Percentiles rank a stretch among this genome's conserved stretches.
phyloP scores from a whole-genome alignment of 2,113 vertebrate species.

The Macroglossus sobrinus region DNA sequence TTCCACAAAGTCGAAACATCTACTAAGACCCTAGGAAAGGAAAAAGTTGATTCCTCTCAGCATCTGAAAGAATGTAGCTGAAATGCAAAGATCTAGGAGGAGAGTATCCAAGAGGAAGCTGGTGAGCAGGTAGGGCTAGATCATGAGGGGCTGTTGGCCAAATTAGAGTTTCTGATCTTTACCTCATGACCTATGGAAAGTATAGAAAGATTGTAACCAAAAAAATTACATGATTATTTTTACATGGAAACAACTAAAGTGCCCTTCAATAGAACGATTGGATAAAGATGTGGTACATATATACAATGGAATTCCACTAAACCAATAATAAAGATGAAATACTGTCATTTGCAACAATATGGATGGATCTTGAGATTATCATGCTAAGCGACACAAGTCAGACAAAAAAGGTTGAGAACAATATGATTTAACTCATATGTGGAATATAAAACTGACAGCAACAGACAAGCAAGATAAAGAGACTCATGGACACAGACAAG shows the following conservation, averaged over 20 bases:
- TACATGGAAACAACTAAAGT: neutral
- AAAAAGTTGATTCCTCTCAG: neutral
- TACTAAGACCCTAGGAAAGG: neutral
- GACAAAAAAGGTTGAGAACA: no score
- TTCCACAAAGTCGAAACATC: neutral
- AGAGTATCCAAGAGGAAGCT: neutral
- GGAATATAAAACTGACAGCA: no score
- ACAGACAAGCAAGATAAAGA: no score
- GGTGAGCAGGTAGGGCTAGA: neutral
- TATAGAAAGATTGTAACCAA: neutral
- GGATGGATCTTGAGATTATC: no score
- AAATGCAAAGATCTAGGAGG: neutral
- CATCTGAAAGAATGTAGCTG: neutral
- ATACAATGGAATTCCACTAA: no score
- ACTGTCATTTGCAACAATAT: no score
- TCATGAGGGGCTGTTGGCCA: neutral
- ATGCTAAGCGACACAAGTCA: no score
- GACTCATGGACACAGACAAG: no score
- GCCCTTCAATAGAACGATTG: no score
- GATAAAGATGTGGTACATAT: no score
- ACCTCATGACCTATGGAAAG: neutral
- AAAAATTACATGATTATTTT: neutral
- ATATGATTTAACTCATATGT: no score
- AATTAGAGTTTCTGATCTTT: neutral
- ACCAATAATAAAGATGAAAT: no score